Evolutionary conservation across 2,888 invertebrate species (phyloP), one percentile per base, ranked within the genome.

Genomic region (Ophonus ardosiacus): DNA sequence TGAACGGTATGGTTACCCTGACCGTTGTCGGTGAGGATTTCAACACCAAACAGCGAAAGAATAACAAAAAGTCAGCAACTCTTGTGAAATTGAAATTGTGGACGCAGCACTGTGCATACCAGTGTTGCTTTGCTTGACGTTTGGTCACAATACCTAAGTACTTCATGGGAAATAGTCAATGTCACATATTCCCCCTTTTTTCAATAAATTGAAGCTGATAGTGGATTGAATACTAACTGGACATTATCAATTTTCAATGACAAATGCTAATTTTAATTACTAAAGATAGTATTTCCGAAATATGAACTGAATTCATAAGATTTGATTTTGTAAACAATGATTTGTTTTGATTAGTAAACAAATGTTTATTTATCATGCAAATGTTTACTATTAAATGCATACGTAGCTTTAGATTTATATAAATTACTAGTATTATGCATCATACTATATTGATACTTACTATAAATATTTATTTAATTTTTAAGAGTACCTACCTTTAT

Each of bases 41-140:
- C 83, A 82, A 83, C 76, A 83, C 63, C 51, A 76, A 63, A 40
- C 63, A 31, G 17, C 63, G 43, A 84, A 84, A 78, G 84, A 76
- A 84, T 84, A 84, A 84, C 84, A 84, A 84, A 83, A 84, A 84
- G 65, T 84, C 76, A 84, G 78, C 84, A 84, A 65, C 43, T 76
- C 76, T 84, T 84, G 84, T 56, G 84, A 78, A 84, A 84, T 84
- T 56, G 84, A 78, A 84, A 84, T 84, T 84, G 84, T 78, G 78
- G 63, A 84, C 84, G 78, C 78, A 78, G 84, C 84, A 78, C 21
- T 18, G 76, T 13, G 31, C 57, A 78, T 78, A 78, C 78, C 57
- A 56, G n/a, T 57, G n/a, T 57, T 17, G 17, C 10, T 76, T 43
- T 6, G n/a, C 17, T 51, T 56, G 68, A n/a, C n/a, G 18, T 68